A percentile compares a stretch with the other conserved stretches of the same genome.
Conservation (phyloP, 2,888 invertebrate genomes). For the Cheilosia impressa region DNA sequence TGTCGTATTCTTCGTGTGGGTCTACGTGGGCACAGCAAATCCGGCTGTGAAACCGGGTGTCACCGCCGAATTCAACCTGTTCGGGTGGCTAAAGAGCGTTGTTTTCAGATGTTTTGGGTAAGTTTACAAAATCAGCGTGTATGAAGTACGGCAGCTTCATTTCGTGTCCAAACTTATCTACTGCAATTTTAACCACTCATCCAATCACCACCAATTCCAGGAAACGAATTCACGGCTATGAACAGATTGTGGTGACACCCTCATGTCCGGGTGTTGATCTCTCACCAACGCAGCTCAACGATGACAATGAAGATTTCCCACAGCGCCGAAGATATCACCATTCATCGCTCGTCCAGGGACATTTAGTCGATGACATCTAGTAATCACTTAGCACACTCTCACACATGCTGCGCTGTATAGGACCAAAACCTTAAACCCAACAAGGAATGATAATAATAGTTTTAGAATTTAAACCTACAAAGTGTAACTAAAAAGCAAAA, state of each 20-base stretch:
- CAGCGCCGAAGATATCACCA: constrained; percentile 96
- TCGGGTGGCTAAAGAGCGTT: constrained; percentile 90
- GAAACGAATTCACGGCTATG: constrained; percentile 91
- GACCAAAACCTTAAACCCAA: constrained; percentile 56
- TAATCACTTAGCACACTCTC: constrained; percentile 15
- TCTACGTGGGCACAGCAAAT: constrained; percentile 97
- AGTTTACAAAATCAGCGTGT: constrained; percentile 77
- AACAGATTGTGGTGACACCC: constrained; percentile 93
- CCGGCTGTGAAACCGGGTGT: constrained; percentile 97
- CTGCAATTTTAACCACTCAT: not conserved
- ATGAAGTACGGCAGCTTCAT: no score
- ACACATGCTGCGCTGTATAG: constrained; percentile 24
- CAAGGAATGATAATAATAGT: constrained; percentile 70
- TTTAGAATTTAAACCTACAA: constrained; percentile 50
- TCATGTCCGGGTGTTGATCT: constrained; percentile 91
- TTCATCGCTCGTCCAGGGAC: constrained; percentile 89
- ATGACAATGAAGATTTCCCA: constrained; percentile 97
- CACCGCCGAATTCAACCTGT: constrained; percentile 92
- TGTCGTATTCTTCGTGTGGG: constrained; percentile 93
- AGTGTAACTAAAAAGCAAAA: constrained; percentile 58
- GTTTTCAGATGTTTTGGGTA: constrained; percentile 91
- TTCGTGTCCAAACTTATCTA: not conserved
- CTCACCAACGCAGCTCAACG: constrained; percentile 94
- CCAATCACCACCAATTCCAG: constrained; percentile 83
- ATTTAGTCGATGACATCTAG: constrained; percentile 81